A percentile compares a stretch with the other conserved stretches of the same genome.
These are phyloP conservation scores for Megaptera novaeangliae DNA, from an alignment of 2,113 vertebrate species.

Conservation along the genomic window DNA sequence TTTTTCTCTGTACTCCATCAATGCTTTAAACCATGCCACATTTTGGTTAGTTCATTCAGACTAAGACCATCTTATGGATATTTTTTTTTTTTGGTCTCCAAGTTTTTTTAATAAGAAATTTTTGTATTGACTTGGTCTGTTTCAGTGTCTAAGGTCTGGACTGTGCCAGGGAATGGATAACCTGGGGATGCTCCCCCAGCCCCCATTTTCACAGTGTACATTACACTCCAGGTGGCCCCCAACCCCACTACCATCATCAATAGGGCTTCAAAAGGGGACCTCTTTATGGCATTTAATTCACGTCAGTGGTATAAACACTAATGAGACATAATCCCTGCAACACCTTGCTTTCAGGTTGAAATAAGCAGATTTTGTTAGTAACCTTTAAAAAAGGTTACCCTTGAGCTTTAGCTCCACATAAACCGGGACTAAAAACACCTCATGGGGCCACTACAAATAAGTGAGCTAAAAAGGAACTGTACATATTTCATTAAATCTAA, in stretches of 20 bases:
- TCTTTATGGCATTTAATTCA: not conserved
- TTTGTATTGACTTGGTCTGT: slow-evolving; percentile 70
- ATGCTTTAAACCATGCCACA: not conserved
- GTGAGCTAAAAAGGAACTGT: not conserved
- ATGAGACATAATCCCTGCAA: not conserved
- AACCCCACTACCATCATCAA: not conserved
- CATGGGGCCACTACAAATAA: not conserved
- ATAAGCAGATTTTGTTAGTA: not conserved
- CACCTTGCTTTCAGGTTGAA: not conserved
- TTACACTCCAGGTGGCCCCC: not conserved
- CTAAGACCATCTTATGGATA: not conserved
- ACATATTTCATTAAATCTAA: not conserved
- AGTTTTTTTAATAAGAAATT: slow-evolving; percentile 83
- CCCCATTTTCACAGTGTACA: too few relatives aligned
- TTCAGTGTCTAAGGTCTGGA: not conserved
- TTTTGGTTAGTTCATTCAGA: not conserved
- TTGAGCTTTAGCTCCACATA: not conserved
- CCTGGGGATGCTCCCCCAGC: not conserved
- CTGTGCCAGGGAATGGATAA: not conserved
- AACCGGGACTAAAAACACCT: not conserved
- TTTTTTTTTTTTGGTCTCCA: slow-evolving; percentile 62
- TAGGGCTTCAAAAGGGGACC: not conserved
- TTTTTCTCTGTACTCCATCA: not conserved
- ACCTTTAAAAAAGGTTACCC: not conserved
- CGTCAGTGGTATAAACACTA: not conserved